phyloP scores from a whole-genome alignment of 1,140 invertebrate species.

The Diachasma alloeum region DNA sequence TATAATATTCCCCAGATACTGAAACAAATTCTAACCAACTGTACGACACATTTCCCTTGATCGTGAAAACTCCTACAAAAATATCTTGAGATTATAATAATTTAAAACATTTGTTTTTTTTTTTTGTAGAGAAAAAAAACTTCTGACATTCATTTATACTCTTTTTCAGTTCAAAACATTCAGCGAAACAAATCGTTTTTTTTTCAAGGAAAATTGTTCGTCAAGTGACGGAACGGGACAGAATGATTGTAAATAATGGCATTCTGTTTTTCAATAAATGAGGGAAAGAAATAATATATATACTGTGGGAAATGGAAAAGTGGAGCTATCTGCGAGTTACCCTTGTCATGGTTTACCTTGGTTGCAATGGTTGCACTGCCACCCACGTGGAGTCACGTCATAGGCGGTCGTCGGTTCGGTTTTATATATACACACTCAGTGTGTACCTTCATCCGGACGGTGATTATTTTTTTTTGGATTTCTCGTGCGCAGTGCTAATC shows the following conservation, averaged over 20 bases:
- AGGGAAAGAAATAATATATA: not conserved
- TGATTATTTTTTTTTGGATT: not conserved
- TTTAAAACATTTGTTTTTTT: too few relatives aligned
- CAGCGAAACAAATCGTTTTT: not conserved
- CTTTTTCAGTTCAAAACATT: too few relatives aligned
- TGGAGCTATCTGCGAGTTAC: constrained; percentile 8
- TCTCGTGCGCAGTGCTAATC: constrained; percentile 7
- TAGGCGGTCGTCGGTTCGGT: constrained; percentile 11
- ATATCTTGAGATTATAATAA: too few relatives aligned
- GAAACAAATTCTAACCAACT: too few relatives aligned
- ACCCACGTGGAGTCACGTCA: constrained; percentile 17
- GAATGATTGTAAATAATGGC: not conserved
- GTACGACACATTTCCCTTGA: too few relatives aligned
- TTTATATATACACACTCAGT: constrained; percentile 9
- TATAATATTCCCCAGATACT: too few relatives aligned
- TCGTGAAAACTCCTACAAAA: too few relatives aligned
- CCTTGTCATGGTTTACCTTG: not conserved
- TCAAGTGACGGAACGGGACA: not conserved
- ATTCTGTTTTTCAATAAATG: not conserved
- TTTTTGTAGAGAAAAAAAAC: too few relatives aligned
- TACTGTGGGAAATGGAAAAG: not conserved
- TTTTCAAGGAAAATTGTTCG: not conserved
- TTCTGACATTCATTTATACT: too few relatives aligned
- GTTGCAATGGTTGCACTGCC: constrained; percentile 7
- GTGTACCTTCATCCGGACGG: not conserved